A percentile compares a stretch with the other conserved stretches of the same genome.
Conservation (phyloP, 2,797 vertebrate genomes). For the Hapalemur alaotrensis region DNA sequence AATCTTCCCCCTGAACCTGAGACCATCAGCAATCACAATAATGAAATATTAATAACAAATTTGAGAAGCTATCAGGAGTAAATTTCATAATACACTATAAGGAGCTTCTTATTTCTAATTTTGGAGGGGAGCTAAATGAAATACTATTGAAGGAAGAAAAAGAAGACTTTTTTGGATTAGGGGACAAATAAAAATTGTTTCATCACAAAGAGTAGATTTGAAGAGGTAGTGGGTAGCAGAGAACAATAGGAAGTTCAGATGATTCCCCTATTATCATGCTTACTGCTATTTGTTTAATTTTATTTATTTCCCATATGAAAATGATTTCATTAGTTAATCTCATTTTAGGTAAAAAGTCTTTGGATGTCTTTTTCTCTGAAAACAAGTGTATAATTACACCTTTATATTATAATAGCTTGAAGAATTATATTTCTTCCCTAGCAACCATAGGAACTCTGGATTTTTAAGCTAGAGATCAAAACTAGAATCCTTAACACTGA, state of each 20-base stretch:
- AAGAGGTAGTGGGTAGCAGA: neutral
- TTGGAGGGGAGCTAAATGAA: slow-evolving; percentile 67
- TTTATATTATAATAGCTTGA: slow-evolving; percentile 77
- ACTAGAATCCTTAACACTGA: slow-evolving; percentile 74
- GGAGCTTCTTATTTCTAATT: slow-evolving; percentile 73
- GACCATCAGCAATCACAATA: slow-evolving; percentile 80
- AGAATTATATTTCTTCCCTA: slow-evolving; percentile 83
- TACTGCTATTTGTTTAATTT: slow-evolving; percentile 59
- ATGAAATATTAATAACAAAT: slow-evolving; percentile 84
- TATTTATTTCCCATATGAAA: slow-evolving; percentile 64
- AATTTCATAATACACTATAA: slow-evolving; percentile 75
- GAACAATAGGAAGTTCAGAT: slow-evolving; percentile 30
- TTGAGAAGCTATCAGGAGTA: slow-evolving; percentile 77
- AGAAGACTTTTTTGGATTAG: slow-evolving; percentile 52
- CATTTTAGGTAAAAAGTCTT: slow-evolving; percentile 63
- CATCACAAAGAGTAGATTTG: slow-evolving; percentile 31
- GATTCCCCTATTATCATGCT: slow-evolving; percentile 51
- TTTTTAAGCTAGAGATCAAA: slow-evolving; percentile 79
- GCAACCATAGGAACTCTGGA: slow-evolving; percentile 79
- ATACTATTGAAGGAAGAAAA: slow-evolving; percentile 65
- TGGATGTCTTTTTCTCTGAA: slow-evolving; percentile 32
- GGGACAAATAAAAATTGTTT: slow-evolving; percentile 47
- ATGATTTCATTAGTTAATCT: slow-evolving; percentile 70
- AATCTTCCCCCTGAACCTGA: slow-evolving; percentile 72
- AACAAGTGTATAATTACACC: slow-evolving; percentile 75